These are phyloP conservation scores for Caenorhabditis sp. DNA, from an alignment of 2,888 invertebrate genomes.

Conservation along the genomic window DNA sequence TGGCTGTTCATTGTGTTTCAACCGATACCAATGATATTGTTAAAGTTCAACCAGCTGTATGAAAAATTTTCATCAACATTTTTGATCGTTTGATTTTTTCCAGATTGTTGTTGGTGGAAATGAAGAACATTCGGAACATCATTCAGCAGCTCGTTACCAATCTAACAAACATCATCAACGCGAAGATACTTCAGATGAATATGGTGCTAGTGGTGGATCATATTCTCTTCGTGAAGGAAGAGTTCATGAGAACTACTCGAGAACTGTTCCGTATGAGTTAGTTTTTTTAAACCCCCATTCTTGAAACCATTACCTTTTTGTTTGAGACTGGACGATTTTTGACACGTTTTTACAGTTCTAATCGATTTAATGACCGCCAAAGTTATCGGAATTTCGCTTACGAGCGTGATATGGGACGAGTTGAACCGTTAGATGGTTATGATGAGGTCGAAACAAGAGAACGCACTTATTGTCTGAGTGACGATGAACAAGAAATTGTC, in stretches of 20 bases:
- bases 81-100: background rate
- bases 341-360: background rate
- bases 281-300: background rate
- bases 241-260: constrained; percentile 38
- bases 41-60: constrained; percentile 35
- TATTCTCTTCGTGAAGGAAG: constrained; percentile 47
- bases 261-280: constrained; percentile 30
- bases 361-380: constrained; percentile 30
- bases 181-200: constrained; percentile 19
- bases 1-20: constrained; percentile 23
- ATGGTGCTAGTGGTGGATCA: constrained; percentile 34
- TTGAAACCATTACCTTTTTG: too few relatives aligned
- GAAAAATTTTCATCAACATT: background rate
- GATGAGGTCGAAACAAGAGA: constrained; percentile 54
- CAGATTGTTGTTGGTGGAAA: constrained; percentile 24
- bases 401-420: constrained; percentile 50
- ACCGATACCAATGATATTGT: constrained; percentile 39
- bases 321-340: background rate
- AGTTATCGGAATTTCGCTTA: constrained; percentile 51
- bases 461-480: constrained; percentile 43
- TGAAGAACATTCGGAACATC: background rate
- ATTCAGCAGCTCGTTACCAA: constrained; percentile 9
- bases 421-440: constrained; percentile 48
- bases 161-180: constrained; percentile 9
- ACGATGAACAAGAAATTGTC: constrained; percentile 48